Evolutionary conservation across 2,888 invertebrate genomes (phyloP), one percentile per base, ranked within the genome.

Genomic region (Lasioglossum lativentre): DNA sequence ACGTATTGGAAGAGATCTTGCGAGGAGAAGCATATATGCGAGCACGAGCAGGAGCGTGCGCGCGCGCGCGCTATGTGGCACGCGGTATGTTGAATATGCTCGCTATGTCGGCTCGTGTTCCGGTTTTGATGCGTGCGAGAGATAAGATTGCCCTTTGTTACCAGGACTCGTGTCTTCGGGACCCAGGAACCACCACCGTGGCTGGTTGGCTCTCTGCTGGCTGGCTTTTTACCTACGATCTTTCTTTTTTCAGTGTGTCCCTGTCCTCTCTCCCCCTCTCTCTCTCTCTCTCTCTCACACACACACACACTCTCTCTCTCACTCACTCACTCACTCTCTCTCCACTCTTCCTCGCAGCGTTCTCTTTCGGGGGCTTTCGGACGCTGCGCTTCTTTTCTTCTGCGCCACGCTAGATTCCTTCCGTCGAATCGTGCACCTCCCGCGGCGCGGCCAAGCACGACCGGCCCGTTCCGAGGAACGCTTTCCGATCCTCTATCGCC

Each of bases 61-160:
- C 6, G 30, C 27, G 59, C 27, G 88, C 90, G 92, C 91, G 91
- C 87, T 89, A 88, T 78, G 89, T 85, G 74, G 88, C 56, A 88
- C 91, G 88, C 90, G 94, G 94, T 94, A 94, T 94, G 94, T 93
- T 90, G 94, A 93, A 93, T 94, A 94, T 94, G 94, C 93, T 89
- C 91, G 94, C 94, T 94, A 94, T 94, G 94, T 94, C 90, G 93
- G 93, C 94, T 94, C 93, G 93, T 94, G 94, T 94, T 94, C 93
- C 94, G 94, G 92, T 94, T 94, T 94, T 94, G 94, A 94, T 94
- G 93, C 94, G 94, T 94, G 92, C 90, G 91, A 93, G 92, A 93
- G 94, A 94, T 94, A 94, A 94, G 93, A 92, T 94, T 93, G 93
- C 93, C 93, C 94, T 94, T 94, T 94, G 94, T 94, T 94, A 92